These are phyloP conservation scores for Agrochola lota DNA, from an alignment of 2,888 invertebrate genomes.

Conservation along the genomic window DNA sequence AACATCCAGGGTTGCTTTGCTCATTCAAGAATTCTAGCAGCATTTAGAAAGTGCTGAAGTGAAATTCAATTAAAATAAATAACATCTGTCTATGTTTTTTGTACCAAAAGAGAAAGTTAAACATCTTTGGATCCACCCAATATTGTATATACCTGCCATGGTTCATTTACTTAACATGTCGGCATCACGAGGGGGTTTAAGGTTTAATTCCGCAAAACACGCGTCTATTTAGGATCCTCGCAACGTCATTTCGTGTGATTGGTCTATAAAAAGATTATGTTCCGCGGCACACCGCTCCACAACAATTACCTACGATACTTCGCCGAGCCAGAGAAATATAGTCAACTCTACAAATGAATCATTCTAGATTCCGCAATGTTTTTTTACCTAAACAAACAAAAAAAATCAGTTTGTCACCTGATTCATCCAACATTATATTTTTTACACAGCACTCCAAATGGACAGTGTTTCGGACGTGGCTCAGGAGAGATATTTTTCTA, in stretches of 20 bases:
- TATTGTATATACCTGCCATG: background rate
- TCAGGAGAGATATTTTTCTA: slow-evolving; percentile 47
- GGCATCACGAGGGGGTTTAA: slow-evolving; percentile 21
- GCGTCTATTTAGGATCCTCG: slow-evolving; percentile 48
- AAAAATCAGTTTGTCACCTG: slow-evolving; percentile 56
- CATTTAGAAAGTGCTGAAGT: no score
- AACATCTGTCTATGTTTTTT: background rate
- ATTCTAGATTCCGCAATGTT: slow-evolving; percentile 46
- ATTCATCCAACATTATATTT: slow-evolving; percentile 56
- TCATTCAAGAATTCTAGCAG: background rate
- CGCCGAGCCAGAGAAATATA: slow-evolving; percentile 44
- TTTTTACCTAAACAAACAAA: slow-evolving; percentile 57
- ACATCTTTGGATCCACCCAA: background rate
- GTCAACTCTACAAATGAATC: slow-evolving; percentile 53
- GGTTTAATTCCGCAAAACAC: slow-evolving; percentile 49
- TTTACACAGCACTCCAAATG: slow-evolving; percentile 25
- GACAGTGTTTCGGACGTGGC: slow-evolving; percentile 27
- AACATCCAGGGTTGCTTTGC: background rate
- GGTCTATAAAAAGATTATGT: slow-evolving; percentile 70
- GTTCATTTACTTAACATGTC: slow-evolving; percentile 28
- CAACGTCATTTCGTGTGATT: slow-evolving; percentile 60
- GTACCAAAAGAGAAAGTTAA: background rate
- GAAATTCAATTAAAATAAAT: background rate
- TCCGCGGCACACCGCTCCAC: slow-evolving; percentile 45
- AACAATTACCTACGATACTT: slow-evolving; percentile 51